Evolutionary conservation across 2,113 vertebrate genomes (phyloP).

Genomic region (Crotalus helleri): DNA sequence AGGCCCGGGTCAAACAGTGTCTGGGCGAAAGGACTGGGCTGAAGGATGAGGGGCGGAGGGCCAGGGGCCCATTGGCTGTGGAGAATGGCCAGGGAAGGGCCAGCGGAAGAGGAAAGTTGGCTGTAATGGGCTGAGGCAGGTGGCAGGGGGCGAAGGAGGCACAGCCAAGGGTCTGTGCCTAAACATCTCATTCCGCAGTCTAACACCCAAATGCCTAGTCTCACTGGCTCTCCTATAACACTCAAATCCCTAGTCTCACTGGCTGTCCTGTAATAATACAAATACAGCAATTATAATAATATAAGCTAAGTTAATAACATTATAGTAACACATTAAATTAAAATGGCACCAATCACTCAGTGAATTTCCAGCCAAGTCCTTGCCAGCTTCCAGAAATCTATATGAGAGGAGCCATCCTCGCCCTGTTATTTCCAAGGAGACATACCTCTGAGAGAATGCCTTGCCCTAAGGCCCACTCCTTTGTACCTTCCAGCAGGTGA

Average conservation of each 20-base stretch:
- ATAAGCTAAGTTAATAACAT: not conserved
- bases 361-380: not conserved
- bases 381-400: not conserved
- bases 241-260: not conserved
- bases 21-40: too few species aligned
- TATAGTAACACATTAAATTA: not conserved
- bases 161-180: too few species aligned
- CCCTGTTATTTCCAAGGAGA: not conserved
- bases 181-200: too few species aligned
- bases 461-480: not conserved
- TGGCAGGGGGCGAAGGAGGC: too few species aligned
- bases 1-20: too few species aligned
- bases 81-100: not conserved
- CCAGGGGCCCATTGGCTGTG: too few species aligned
- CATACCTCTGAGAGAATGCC: not conserved
- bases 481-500: not conserved
- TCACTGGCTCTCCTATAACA: not conserved
- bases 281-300: not conserved
- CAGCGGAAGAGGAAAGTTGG: too few species aligned
- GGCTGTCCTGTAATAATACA: not conserved
- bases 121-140: too few species aligned
- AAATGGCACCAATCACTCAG: not conserved
- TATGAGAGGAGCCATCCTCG: not conserved
- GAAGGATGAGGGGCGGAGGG: too few species aligned
- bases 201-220: too few species aligned